A percentile compares a stretch with the other conserved stretches of the same genome.
phyloP scores from a whole-genome alignment of 1,140 invertebrate genomes.

The Drosophila murphyi region DNA sequence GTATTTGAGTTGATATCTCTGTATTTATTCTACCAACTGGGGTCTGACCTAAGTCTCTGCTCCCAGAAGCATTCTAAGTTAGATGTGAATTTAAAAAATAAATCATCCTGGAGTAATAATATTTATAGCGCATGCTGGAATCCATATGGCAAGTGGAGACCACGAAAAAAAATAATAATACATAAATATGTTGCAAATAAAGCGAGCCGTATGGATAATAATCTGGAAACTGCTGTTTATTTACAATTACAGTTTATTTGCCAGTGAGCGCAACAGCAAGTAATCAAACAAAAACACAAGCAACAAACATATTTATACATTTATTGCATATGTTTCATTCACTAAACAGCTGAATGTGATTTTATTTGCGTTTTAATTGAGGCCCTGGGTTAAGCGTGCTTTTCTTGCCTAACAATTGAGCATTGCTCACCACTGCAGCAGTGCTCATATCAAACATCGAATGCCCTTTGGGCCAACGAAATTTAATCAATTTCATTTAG shows the following conservation, averaged over 20 bases:
- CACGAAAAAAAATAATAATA: constrained; percentile 22
- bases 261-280: constrained; percentile 29
- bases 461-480: too few relatives aligned
- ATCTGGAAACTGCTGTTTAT: constrained; percentile 80
- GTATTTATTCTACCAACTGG: too few relatives aligned
- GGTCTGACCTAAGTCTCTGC: too few relatives aligned
- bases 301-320: constrained; percentile 10
- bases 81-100: constrained; percentile 40
- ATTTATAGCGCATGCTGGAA: constrained; percentile 67
- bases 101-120: constrained; percentile 39
- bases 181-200: constrained; percentile 78
- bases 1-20: too few relatives aligned
- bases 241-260: constrained; percentile 82
- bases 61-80: too few relatives aligned
- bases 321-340: not conserved
- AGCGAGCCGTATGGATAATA: constrained; percentile 64
- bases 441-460: too few relatives aligned
- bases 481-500: too few relatives aligned
- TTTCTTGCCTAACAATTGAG: too few relatives aligned
- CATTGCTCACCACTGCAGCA: too few relatives aligned
- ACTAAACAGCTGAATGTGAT: too few relatives aligned
- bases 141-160: constrained; percentile 36
- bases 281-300: constrained; percentile 10
- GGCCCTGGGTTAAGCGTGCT: too few relatives aligned
- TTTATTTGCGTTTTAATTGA: too few relatives aligned